These are phyloP conservation scores for Chloropsis cyanopogon DNA, from an alignment of 2,113 vertebrate genomes.

Conservation along the genomic window DNA sequence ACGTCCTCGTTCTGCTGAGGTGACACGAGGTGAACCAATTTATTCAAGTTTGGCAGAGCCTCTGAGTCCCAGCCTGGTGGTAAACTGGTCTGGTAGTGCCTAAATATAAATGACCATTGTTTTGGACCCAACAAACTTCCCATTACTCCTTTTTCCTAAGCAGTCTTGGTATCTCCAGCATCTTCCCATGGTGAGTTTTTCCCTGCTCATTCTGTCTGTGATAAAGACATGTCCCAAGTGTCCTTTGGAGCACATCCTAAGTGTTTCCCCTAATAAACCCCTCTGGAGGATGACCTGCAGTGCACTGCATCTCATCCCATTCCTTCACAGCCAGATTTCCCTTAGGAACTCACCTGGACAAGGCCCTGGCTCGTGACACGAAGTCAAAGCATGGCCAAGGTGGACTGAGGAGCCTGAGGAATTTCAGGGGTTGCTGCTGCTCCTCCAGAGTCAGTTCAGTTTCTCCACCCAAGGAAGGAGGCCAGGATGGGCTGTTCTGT, in stretches of 20 bases:
- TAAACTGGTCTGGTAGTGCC: background rate
- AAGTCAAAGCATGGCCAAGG: background rate
- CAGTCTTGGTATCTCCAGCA: background rate
- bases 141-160: background rate
- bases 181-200: background rate
- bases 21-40: background rate
- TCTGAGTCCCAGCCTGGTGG: background rate
- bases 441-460: background rate
- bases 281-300: background rate
- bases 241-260: background rate
- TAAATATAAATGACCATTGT: background rate
- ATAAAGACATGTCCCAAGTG: background rate
- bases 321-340: background rate
- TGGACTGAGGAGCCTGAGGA: background rate
- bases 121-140: background rate
- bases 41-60: background rate
- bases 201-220: background rate
- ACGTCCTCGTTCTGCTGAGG: background rate
- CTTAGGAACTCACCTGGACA: background rate
- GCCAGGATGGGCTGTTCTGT: background rate
- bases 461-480: background rate
- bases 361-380: rapidly evolving
- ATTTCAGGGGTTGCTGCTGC: background rate
- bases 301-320: background rate
- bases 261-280: background rate